A percentile compares a stretch with the other conserved stretches of the same genome.
These are phyloP conservation scores for Urocolius indicus DNA, from an alignment of 2,113 vertebrate species.

Conservation along the genomic window DNA sequence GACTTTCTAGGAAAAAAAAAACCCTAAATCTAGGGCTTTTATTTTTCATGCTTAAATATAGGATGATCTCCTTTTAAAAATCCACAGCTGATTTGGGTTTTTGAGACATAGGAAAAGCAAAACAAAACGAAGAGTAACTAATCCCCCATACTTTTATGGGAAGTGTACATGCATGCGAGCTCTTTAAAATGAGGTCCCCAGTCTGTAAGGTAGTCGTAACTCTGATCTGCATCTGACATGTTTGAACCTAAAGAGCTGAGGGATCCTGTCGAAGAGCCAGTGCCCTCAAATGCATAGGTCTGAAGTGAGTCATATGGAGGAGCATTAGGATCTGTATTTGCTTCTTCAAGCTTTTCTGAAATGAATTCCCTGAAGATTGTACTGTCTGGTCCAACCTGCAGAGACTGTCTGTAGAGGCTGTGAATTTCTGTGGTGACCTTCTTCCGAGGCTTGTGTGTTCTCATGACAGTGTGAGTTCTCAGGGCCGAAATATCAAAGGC, in stretches of 20 bases:
- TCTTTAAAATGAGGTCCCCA: conserved; percentile 75
- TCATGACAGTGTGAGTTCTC: conserved; percentile 69
- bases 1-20: background rate
- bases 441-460: conserved; percentile 63
- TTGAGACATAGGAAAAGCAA: background rate
- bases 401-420: conserved; percentile 85
- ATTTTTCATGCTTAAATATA: background rate
- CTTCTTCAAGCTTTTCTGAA: conserved; percentile 87
- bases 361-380: conserved; percentile 90
- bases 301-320: conserved; percentile 89
- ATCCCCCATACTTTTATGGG: background rate
- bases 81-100: background rate
- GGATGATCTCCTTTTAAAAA: background rate
- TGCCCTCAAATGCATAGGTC: conserved; percentile 88
- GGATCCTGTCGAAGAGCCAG: conserved; percentile 85
- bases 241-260: conserved; percentile 88
- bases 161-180: conserved; percentile 77
- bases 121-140: background rate
- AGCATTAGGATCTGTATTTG: conserved; percentile 81
- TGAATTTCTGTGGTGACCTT: conserved; percentile 78
- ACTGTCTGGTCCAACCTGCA: conserved; percentile 87
- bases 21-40: background rate
- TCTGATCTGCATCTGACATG: conserved; percentile 53
- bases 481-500: conserved; percentile 80
- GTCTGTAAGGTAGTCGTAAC: conserved; percentile 69